phyloP scores from a whole-genome alignment of 2,113 vertebrate species.

The Paracanthobrama guichenoti region DNA sequence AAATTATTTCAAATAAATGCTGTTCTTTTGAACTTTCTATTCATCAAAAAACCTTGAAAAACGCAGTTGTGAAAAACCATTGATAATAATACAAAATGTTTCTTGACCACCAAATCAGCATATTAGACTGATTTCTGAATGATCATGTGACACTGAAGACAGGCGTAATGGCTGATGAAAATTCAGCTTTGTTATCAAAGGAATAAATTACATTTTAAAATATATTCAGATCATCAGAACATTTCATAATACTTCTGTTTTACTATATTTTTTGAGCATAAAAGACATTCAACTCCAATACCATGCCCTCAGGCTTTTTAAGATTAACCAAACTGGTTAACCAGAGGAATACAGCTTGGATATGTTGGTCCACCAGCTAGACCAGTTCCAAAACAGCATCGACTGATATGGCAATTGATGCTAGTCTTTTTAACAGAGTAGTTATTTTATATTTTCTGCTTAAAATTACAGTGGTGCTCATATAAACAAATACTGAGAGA shows the following conservation, averaged over 20 bases:
- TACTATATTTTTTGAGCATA: no score
- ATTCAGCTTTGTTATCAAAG: no score
- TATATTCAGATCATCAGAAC: no score
- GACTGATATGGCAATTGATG: neutral
- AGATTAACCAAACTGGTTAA: neutral
- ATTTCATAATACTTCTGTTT: no score
- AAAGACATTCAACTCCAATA: no score
- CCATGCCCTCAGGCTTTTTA: no score
- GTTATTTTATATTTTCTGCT: neutral
- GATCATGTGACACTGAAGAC: neutral
- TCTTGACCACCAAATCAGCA: neutral
- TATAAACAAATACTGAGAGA: slow-evolving; percentile 13
- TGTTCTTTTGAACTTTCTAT: neutral
- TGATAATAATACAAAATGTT: no score
- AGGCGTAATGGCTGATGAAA: neutral
- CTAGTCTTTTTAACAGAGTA: neutral
- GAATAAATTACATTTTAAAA: no score
- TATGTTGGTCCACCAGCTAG: neutral
- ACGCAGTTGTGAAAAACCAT: no score
- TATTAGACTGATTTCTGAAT: neutral
- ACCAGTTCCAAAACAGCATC: neutral
- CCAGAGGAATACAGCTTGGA: neutral
- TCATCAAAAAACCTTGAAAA: no score
- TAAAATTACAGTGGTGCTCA: neutral
- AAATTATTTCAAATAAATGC: neutral